Evolutionary conservation across 1,140 invertebrate species (phyloP).

Genomic region (Uloborus diversus): DNA sequence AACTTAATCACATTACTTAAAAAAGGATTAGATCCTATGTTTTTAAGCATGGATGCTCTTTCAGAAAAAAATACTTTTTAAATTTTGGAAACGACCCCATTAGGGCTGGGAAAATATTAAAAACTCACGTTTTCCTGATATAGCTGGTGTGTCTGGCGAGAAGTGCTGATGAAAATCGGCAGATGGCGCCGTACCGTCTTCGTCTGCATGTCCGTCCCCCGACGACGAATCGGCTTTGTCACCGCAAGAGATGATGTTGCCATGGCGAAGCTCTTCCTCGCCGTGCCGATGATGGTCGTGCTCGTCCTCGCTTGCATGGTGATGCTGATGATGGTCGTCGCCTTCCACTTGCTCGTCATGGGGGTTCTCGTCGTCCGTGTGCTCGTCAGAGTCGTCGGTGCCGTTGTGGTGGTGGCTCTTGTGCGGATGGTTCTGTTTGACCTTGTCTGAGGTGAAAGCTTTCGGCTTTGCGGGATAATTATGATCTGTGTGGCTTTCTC

Average conservation of each 20-base stretch:
- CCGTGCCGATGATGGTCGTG: not conserved
- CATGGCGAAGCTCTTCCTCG: not conserved
- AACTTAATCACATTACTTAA: too few relatives aligned
- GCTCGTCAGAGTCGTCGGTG: too few relatives aligned
- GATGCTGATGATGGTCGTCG: not conserved
- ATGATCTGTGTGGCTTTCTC: not conserved
- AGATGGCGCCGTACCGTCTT: not conserved
- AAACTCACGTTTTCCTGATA: conserved; percentile 23
- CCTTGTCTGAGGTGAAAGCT: not conserved
- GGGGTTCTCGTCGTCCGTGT: too few relatives aligned
- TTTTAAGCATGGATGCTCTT: too few relatives aligned
- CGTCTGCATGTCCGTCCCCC: too few relatives aligned
- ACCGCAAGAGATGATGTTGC: too few relatives aligned
- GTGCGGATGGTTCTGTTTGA: not conserved
- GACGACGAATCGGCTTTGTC: too few relatives aligned
- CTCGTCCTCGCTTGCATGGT: not conserved
- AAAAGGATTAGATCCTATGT: too few relatives aligned
- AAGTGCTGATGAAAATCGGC: conserved; percentile 34
- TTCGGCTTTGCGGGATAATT: not conserved
- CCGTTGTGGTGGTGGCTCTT: not conserved
- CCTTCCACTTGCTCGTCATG: not conserved
- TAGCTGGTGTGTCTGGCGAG: not conserved
- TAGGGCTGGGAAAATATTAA: too few relatives aligned
- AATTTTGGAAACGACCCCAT: too few relatives aligned
- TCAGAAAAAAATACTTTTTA: too few relatives aligned